phyloP scores from a whole-genome alignment of 2,888 invertebrate species.

The Cryptocephalus primarius region DNA sequence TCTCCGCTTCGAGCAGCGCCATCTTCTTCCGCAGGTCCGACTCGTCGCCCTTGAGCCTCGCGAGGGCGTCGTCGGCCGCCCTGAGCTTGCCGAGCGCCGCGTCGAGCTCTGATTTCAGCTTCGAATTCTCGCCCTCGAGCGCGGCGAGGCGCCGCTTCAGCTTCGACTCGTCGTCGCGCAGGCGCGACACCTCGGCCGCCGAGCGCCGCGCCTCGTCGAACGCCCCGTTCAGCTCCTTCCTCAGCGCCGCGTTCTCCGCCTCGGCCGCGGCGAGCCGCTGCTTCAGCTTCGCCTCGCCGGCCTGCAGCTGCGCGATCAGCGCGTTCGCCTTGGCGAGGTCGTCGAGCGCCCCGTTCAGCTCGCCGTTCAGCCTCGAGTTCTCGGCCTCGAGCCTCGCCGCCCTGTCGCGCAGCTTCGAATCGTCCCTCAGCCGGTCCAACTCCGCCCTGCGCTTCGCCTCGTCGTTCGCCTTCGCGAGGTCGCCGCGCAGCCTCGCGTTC shows the following conservation, averaged over 20 bases:
- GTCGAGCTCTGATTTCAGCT: constrained; percentile 14
- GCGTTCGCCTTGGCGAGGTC: constrained; percentile 8
- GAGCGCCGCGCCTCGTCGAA: constrained; percentile 9
- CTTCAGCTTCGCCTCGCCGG: constrained; percentile 15
- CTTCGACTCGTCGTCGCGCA: constrained; percentile 9
- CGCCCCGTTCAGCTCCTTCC: constrained; percentile 9
- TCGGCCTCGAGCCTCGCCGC: constrained; percentile 16
- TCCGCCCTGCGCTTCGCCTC: constrained; percentile 11
- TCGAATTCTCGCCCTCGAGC: constrained; percentile 13
- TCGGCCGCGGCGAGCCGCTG: constrained; percentile 13
- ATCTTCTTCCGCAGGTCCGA: constrained; percentile 12
- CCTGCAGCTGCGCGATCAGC: constrained; percentile 9
- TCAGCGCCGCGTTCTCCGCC: constrained; percentile 11
- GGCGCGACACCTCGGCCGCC: constrained; percentile 6
- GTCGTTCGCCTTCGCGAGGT: constrained; percentile 11
- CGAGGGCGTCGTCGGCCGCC: neutral
- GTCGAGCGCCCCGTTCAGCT: constrained; percentile 12
- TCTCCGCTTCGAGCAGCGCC: constrained; percentile 10
- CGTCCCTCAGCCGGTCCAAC: constrained; percentile 5
- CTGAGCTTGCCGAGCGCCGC: constrained; percentile 8
- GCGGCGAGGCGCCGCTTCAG: constrained; percentile 12
- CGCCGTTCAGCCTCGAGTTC: constrained; percentile 15
- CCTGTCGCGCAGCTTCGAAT: neutral
- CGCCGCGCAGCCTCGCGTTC: constrained; percentile 12
- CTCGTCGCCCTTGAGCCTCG: constrained; percentile 8